phyloP scores from a whole-genome alignment of 2,888 invertebrate species.

The Sminthurides aquaticus region DNA sequence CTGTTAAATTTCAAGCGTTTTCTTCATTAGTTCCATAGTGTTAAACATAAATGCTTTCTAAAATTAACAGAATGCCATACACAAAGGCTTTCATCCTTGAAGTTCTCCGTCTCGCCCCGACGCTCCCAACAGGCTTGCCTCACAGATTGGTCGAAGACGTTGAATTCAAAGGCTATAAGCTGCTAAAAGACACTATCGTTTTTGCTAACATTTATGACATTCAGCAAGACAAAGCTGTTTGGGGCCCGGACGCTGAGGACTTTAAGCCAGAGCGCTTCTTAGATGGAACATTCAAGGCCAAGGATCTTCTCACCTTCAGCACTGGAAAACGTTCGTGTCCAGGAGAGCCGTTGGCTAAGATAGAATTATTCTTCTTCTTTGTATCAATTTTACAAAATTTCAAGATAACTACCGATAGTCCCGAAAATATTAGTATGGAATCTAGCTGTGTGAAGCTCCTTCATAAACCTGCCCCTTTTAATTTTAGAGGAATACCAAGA shows the following conservation, averaged over 20 bases:
- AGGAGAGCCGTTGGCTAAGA: conserved; percentile 27
- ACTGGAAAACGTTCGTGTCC: conserved; percentile 30
- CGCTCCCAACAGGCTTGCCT: conserved; percentile 31
- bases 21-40: too few relatives aligned
- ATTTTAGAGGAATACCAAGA: too few relatives aligned
- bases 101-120: too few relatives aligned
- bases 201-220: conserved; percentile 26
- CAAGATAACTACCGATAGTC: too few relatives aligned
- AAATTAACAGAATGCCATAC: too few relatives aligned
- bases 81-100: too few relatives aligned
- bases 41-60: too few relatives aligned
- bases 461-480: too few relatives aligned
- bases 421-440: too few relatives aligned
- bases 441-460: too few relatives aligned
- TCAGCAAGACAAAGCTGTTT: conserved; percentile 24
- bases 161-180: conserved; percentile 20
- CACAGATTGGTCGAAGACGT: conserved; percentile 27
- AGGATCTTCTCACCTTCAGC: conserved; percentile 29
- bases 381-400: conserved; percentile 25
- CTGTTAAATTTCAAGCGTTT: too few relatives aligned
- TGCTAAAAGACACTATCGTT: conserved; percentile 31
- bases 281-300: background rate
- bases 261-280: conserved; percentile 34
- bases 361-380: conserved; percentile 29
- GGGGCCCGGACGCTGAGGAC: conserved; percentile 24